Base-by-base conservation (phyloP, 2,797 vertebrate species). In the Enteromius fasciolatus region DNA sequence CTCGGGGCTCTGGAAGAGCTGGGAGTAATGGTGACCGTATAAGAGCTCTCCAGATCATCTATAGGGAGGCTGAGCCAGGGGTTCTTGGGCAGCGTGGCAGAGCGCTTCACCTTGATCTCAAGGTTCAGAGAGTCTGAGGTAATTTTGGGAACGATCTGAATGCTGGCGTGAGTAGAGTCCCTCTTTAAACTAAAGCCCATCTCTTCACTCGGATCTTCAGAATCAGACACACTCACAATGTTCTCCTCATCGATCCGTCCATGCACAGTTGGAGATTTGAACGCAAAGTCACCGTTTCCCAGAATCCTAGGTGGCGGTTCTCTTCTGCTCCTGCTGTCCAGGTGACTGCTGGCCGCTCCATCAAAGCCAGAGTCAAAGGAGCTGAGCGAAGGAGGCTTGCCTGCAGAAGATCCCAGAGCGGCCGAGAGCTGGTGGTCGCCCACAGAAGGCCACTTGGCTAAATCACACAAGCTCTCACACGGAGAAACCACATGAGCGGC, bases 21-120 rank as follows among this genome's bases (percentile, higher is more conserved):
- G 31, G 89, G 92, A 0, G 91, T 91, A 5, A 94, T 90, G 11
- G 90, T 94, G 59, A 94, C 93, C 0, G 90, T 92, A 84, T 95
- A 94, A 0, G 89, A 92, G 25, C 91, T 93, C 68, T 93, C 93
- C 82, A 95, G 86, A 68, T 94, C 87, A 0, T 94, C 92, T 17
- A 94, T 87, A 0, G 93, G 94, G 23, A 95, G 81, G 84, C 94
- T 93, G 1, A 95, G 92, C 94, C 94, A 95, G 0, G 94, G 94
- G 82, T 96, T 96, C 39, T 31, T 87, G 8, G 92, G 89, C 2
- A 84, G 67, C 0, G 88, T 88, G 0, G 91, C 90, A 0, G 90
- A 91, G 9, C 91, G 89, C 66, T 89, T 93, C 28, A 94, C 93
- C 59, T 88, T 92, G 54, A 95, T 93, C 87, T 94, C 92, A 25